A percentile compares a stretch with the other conserved stretches of the same genome.
These are phyloP conservation scores for Notodonta ziczac DNA, from an alignment of 2,888 invertebrate species.

Conservation along the genomic window DNA sequence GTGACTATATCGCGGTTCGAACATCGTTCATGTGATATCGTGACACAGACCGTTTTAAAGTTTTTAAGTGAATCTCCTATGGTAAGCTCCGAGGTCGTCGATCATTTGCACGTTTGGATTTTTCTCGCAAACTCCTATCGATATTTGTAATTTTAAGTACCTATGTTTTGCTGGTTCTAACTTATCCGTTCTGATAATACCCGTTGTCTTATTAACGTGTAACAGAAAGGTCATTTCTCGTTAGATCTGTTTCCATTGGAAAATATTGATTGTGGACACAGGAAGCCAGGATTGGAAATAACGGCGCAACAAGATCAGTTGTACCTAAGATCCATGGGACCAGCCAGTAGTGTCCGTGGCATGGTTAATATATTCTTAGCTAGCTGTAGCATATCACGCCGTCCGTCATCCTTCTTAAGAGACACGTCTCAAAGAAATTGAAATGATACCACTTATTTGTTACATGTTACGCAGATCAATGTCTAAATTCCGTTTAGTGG, in stretches of 20 bases:
- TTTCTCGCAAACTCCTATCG: conserved; percentile 65
- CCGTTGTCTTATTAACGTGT: conserved; percentile 35
- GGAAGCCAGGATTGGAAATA: no score
- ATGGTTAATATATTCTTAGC: no score
- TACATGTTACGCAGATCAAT: conserved; percentile 15
- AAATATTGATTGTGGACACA: no score
- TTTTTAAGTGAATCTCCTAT: conserved; percentile 63
- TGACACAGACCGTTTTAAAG: conserved; percentile 50
- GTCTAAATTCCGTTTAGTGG: conserved; percentile 27
- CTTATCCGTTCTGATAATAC: conserved; percentile 40
- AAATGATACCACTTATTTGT: conserved; percentile 11
- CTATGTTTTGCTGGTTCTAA: conserved; percentile 57
- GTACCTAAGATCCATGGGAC: no score
- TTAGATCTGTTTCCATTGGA: not conserved
- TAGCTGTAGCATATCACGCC: no score
- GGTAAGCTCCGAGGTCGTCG: conserved; percentile 60
- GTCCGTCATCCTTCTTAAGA: no score
- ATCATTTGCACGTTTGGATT: conserved; percentile 79
- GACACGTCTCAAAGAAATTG: no score
- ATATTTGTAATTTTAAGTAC: conserved; percentile 51
- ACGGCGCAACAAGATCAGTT: no score
- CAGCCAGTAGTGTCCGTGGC: no score
- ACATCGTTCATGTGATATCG: conserved; percentile 63
- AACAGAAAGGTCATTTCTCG: conserved; percentile 14
- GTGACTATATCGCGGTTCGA: conserved; percentile 28